phyloP scores from a whole-genome alignment of 2,113 vertebrate species.

The Talpa occidentalis region DNA sequence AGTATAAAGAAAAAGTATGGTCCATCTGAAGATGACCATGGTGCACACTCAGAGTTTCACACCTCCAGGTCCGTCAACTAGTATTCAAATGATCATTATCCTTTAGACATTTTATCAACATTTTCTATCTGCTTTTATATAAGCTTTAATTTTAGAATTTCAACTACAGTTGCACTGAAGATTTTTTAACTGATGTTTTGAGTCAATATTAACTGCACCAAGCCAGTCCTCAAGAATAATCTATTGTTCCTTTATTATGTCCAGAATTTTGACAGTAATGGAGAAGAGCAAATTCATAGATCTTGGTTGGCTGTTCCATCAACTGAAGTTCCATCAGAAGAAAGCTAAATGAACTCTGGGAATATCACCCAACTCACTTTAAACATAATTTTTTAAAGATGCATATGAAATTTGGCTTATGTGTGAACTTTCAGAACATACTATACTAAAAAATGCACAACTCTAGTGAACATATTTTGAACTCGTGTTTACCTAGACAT shows the following conservation, averaged over 20 bases:
- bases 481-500: not conserved
- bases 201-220: not conserved
- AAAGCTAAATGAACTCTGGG: conserved; percentile 5
- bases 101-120: not conserved
- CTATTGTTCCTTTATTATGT: not conserved
- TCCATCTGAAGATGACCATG: not conserved
- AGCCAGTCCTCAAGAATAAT: not conserved
- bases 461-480: not conserved
- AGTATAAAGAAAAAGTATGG: not conserved
- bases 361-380: not conserved
- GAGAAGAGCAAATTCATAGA: not conserved
- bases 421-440: not conserved
- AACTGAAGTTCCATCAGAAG: not conserved
- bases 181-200: not conserved
- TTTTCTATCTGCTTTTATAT: not conserved
- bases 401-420: not conserved
- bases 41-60: not conserved
- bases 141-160: conserved; percentile 6
- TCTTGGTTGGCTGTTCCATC: not conserved
- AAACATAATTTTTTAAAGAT: not conserved
- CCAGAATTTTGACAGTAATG: not conserved
- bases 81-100: not conserved
- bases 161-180: not conserved
- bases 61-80: not conserved
- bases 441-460: not conserved